Percentiles rank a stretch among this genome's conserved stretches.
phyloP scores from a whole-genome alignment of 1,140 invertebrate species.

The Drosophila persimilis region DNA sequence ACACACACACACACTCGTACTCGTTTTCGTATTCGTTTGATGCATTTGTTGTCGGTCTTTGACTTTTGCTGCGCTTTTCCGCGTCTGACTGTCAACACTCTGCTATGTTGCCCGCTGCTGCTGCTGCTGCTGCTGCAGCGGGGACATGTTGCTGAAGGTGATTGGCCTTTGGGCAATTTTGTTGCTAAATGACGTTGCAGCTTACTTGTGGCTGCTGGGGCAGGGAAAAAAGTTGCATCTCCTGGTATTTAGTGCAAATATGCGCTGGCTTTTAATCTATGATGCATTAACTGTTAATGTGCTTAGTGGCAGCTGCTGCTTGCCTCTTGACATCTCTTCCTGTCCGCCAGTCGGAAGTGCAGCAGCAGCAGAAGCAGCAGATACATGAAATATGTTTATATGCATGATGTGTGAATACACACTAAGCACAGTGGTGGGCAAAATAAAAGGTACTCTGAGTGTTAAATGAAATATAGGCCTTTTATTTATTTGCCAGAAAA shows the following conservation, averaged over 20 bases:
- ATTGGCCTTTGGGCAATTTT: conserved; percentile 52
- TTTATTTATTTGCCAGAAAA: too few relatives aligned
- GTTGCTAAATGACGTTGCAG: conserved; percentile 41
- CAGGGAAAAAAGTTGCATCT: conserved; percentile 35
- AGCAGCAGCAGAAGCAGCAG: conserved; percentile 6
- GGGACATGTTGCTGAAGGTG: conserved; percentile 59
- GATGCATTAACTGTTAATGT: conserved; percentile 60
- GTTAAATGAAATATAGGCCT: too few relatives aligned
- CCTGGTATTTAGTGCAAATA: conserved; percentile 62
- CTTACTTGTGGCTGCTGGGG: conserved; percentile 12
- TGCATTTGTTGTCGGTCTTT: conserved; percentile 57
- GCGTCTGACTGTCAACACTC: conserved; percentile 52
- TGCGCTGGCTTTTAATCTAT: conserved; percentile 12
- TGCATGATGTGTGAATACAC: too few relatives aligned
- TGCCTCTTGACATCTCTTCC: conserved; percentile 37
- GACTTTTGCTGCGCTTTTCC: conserved; percentile 54
- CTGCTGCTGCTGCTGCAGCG: conserved; percentile 43
- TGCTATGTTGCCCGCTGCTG: not conserved
- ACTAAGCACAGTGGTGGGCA: too few relatives aligned
- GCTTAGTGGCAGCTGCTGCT: conserved; percentile 10
- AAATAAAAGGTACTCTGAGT: too few relatives aligned
- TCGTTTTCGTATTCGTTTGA: conserved; percentile 7
- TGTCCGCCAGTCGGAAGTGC: conserved; percentile 41
- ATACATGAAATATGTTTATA: conserved; percentile 1
- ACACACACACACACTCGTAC: not conserved